Evolutionary conservation across 2,888 invertebrate genomes (phyloP).

Genomic region (Orthosia gothica): DNA sequence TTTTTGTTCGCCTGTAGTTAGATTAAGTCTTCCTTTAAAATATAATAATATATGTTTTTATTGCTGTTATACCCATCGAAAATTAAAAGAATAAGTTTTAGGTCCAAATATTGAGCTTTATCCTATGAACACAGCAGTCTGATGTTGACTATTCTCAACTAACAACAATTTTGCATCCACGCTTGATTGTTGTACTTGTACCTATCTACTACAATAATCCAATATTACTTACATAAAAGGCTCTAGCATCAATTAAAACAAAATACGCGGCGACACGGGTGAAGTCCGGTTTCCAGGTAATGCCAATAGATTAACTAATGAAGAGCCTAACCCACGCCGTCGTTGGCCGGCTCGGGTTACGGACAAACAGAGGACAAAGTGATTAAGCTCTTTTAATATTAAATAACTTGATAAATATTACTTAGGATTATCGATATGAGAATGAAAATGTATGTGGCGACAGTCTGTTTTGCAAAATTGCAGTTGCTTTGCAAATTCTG

Average conservation of each 20-base stretch:
- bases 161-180: not conserved
- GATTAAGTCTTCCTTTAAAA: not conserved
- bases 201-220: slow-evolving; percentile 2
- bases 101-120: no score
- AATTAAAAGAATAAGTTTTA: no score
- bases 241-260: slow-evolving; percentile 45
- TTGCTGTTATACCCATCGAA: not conserved
- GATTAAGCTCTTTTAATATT: slow-evolving; percentile 71
- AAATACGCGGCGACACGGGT: slow-evolving; percentile 27
- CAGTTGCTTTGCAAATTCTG: no score
- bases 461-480: no score
- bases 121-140: not conserved
- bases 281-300: slow-evolving; percentile 17
- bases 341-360: slow-evolving; percentile 52
- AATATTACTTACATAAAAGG: slow-evolving; percentile 34
- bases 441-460: no score
- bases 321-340: slow-evolving; percentile 67
- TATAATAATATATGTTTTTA: not conserved
- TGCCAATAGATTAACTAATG: slow-evolving; percentile 81
- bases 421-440: slow-evolving; percentile 13
- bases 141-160: not conserved
- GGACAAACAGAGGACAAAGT: slow-evolving; percentile 64
- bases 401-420: slow-evolving; percentile 56
- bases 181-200: not conserved
- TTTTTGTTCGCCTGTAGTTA: not conserved